phyloP scores from a whole-genome alignment of 2,113 vertebrate species.

The Hipposideros armiger region DNA sequence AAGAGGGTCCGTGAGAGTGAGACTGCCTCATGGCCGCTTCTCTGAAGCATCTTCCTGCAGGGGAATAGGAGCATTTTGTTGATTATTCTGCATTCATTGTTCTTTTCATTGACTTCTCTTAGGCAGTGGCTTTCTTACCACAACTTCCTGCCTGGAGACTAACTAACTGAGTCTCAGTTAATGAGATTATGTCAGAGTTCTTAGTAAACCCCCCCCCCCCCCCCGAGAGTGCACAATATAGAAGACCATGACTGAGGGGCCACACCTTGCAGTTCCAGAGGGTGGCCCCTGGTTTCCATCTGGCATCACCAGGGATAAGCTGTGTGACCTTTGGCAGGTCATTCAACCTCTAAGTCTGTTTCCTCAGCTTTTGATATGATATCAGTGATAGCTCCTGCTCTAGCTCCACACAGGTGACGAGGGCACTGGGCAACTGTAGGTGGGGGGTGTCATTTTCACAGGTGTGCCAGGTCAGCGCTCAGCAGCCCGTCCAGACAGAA shows the following conservation, averaged over 20 bases:
- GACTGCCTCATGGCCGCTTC: not conserved
- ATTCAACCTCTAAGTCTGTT: not conserved
- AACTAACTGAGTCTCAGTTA: not conserved
- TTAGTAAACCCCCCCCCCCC: not conserved
- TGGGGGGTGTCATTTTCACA: conserved; percentile 76
- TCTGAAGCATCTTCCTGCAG: not conserved
- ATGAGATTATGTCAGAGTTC: not conserved
- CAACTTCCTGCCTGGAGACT: not conserved
- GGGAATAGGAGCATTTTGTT: not conserved
- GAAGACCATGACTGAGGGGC: not conserved
- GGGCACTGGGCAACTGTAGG: not conserved
- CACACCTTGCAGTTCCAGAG: not conserved
- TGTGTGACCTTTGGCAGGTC: not conserved
- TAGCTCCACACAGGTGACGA: not conserved
- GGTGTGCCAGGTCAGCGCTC: conserved; percentile 98
- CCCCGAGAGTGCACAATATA: not conserved
- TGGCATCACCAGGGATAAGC: not conserved
- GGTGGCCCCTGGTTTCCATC: not conserved
- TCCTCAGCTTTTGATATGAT: not conserved
- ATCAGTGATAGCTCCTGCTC: not conserved
- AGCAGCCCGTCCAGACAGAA: conserved; percentile 98
- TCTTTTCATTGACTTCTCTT: not conserved
- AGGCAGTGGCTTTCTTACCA: not conserved
- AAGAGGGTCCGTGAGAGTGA: not conserved
- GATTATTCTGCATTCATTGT: not conserved